phyloP scores from a whole-genome alignment of 2,888 invertebrate genomes.

The Drosophila cognata region DNA sequence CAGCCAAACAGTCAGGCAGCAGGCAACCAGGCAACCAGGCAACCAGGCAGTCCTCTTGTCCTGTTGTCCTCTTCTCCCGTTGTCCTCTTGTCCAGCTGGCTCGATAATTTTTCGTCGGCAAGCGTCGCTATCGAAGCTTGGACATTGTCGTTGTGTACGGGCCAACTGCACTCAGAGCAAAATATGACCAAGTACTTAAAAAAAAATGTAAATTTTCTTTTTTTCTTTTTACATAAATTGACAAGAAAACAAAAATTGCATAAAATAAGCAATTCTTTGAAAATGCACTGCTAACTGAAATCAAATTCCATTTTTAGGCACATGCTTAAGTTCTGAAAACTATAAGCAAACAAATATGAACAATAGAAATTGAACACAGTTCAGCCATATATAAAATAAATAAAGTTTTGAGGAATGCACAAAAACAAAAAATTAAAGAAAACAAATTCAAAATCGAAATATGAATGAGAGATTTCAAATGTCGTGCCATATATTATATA shows the following conservation, averaged over 20 bases:
- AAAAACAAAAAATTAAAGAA: too few species aligned
- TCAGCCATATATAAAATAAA: too few species aligned
- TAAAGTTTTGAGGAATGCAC: too few species aligned
- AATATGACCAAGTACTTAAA: neutral
- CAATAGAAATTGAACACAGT: neutral
- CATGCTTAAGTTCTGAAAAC: neutral
- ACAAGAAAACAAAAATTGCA: neutral
- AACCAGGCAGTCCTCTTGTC: conserved; percentile 1
- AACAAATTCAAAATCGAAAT: neutral
- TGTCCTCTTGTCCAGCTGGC: conserved; percentile 30
- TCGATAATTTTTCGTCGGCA: conserved; percentile 65
- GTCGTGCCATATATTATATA: neutral
- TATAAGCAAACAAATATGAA: neutral
- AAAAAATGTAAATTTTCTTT: neutral
- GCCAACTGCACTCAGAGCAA: conserved; percentile 1
- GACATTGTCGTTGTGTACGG: conserved; percentile 31
- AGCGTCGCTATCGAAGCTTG: conserved; percentile 53
- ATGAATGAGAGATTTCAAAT: neutral
- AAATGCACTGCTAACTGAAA: neutral
- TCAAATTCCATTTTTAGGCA: too few species aligned
- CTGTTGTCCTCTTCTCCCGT: neutral
- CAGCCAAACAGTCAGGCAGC: neutral
- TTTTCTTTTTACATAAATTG: neutral
- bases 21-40: conserved; percentile 19
- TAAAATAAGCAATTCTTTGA: neutral